A percentile compares a stretch with the other conserved stretches of the same genome.
These are phyloP conservation scores for Muraenolepis orangiensis DNA, from an alignment of 2,797 vertebrate genomes.

Conservation along the genomic window DNA sequence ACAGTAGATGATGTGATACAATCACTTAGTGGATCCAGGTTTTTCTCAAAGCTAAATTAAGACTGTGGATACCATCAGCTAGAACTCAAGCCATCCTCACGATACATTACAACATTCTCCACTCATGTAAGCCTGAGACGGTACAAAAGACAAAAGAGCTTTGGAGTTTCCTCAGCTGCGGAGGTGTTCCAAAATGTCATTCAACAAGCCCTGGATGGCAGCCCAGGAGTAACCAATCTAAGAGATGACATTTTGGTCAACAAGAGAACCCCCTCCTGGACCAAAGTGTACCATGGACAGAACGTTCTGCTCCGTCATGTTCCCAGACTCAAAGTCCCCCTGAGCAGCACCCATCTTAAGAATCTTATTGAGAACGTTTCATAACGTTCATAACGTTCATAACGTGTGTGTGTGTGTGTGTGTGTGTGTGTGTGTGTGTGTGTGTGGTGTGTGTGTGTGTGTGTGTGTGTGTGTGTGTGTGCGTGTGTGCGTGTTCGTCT, in stretches of 20 bases:
- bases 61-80: not conserved
- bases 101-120: not conserved
- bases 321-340: not conserved
- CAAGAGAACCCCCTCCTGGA: too few relatives aligned
- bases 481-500: not conserved
- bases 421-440: not conserved
- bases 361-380: not conserved
- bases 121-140: not conserved
- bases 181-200: not conserved
- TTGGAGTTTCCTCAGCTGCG: too few relatives aligned
- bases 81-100: not conserved
- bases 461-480: not conserved
- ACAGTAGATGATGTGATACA: not conserved
- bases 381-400: not conserved
- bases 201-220: constrained; percentile 4
- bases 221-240: not conserved
- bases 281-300: not conserved
- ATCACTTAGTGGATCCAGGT: not conserved
- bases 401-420: not conserved
- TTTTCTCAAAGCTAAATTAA: not conserved
- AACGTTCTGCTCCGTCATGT: not conserved
- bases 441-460: not conserved
- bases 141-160: not conserved
- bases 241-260: not conserved
- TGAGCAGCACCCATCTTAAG: not conserved